Conservation (phyloP, 2,113 vertebrate genomes). For the Chinchilla lanigera region DNA sequence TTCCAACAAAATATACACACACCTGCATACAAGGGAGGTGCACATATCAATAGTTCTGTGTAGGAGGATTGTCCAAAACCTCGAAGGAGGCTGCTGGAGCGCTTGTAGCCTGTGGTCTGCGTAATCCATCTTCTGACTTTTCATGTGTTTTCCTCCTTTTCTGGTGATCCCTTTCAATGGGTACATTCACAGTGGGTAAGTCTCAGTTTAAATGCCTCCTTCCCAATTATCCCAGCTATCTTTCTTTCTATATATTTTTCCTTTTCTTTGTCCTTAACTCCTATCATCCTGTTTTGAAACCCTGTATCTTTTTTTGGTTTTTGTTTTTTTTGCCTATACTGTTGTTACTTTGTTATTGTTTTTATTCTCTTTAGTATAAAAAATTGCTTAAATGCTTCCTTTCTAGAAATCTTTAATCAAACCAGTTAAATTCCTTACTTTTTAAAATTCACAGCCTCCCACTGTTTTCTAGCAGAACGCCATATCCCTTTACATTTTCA, state of each 20-base stretch:
- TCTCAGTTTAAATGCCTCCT: not conserved
- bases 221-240: no score
- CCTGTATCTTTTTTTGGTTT: no score
- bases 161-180: fast-evolving
- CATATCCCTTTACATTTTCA: not conserved
- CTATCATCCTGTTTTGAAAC: no score
- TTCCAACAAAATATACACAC: not conserved
- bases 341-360: no score
- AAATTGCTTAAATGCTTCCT: not conserved
- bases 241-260: no score
- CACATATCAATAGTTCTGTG: not conserved
- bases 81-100: not conserved
- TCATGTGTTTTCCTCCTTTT: not conserved
- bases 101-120: not conserved
- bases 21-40: fast-evolving
- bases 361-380: no score
- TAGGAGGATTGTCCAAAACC: not conserved
- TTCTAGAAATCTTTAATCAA: not conserved
- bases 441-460: not conserved
- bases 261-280: no score
- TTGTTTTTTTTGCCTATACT: no score
- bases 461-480: not conserved
- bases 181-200: not conserved
- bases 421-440: not conserved
- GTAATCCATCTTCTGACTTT: not conserved